Evolutionary conservation across 1,140 invertebrate species (phyloP).

Genomic region (Trigoniulus corallinus): DNA sequence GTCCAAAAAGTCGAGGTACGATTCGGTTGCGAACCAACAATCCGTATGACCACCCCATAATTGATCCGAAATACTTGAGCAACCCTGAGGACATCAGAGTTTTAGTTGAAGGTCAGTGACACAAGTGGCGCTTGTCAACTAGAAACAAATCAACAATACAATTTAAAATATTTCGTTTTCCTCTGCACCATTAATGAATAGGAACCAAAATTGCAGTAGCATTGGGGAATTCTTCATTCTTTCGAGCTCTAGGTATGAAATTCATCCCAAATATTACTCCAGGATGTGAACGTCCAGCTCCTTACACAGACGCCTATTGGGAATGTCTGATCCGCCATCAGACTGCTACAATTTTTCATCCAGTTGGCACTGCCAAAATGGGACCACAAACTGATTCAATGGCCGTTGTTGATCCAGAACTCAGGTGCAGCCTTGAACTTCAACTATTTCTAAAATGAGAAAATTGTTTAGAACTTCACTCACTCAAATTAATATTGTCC

Average conservation of each 20-base stretch:
- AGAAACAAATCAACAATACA: too few species aligned
- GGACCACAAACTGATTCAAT: constrained; percentile 44
- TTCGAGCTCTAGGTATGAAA: constrained; percentile 8
- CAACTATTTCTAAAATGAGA: too few species aligned
- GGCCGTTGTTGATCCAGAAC: constrained; percentile 52
- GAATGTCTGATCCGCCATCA: constrained; percentile 51
- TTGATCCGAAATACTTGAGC: constrained; percentile 61
- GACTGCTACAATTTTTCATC: constrained; percentile 58
- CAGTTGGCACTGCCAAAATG: constrained; percentile 53
- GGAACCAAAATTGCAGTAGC: constrained; percentile 5
- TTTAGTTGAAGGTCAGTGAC: constrained; percentile 43
- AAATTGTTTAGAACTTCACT: too few species aligned
- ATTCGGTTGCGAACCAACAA: too few species aligned
- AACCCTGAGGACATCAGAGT: constrained; percentile 47
- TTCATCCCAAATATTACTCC: constrained; percentile 53
- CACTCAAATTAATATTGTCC: too few species aligned
- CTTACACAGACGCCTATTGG: constrained; percentile 59
- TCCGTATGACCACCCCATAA: too few species aligned
- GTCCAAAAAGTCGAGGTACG: too few species aligned
- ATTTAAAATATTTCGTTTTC: too few species aligned
- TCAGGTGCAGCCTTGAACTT: too few species aligned
- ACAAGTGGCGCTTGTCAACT: too few species aligned
- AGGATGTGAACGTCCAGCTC: constrained; percentile 45
- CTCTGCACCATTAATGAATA: too few species aligned
- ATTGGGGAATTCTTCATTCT: constrained; percentile 4